A percentile compares a stretch with the other conserved stretches of the same genome.
These are phyloP conservation scores for Acropternis orthonyx DNA, from an alignment of 2,797 vertebrate species.

Conservation along the genomic window DNA sequence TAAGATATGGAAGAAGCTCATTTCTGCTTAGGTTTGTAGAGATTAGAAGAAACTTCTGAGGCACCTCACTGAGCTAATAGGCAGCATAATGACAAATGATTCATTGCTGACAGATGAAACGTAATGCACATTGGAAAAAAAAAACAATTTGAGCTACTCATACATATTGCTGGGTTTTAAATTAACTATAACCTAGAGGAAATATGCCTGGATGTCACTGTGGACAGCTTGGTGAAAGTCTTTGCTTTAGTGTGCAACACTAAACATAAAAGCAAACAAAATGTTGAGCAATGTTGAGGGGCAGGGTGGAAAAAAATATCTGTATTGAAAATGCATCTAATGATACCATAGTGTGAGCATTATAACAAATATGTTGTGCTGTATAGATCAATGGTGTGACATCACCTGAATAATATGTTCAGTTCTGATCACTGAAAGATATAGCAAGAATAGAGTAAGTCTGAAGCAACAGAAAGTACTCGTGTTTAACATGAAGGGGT, in stretches of 20 bases:
- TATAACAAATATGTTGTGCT: not conserved
- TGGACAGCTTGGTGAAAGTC: not conserved
- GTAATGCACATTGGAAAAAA: not conserved
- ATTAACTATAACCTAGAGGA: slow-evolving; percentile 52
- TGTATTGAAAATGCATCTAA: slow-evolving; percentile 3
- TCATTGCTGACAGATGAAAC: slow-evolving; percentile 48
- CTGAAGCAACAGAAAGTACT: not conserved
- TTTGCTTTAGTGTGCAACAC: not conserved
- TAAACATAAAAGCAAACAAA: slow-evolving; percentile 28
- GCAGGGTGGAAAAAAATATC: not conserved
- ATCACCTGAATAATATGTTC: not conserved
- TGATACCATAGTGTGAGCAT: not conserved
- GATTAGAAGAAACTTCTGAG: slow-evolving; percentile 35
- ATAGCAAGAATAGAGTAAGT: not conserved
- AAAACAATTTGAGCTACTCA: slow-evolving; percentile 25
- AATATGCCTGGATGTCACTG: slow-evolving; percentile 7
- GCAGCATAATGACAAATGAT: slow-evolving; percentile 27
- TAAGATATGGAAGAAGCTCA: not conserved
- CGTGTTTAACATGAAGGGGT: not conserved
- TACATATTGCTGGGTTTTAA: slow-evolving; percentile 42
- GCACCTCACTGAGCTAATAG: slow-evolving; percentile 35
- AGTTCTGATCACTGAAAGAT: not conserved
- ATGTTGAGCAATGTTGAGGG: not conserved
- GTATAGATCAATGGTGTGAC: not conserved
- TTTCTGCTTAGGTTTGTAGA: not conserved